Evolutionary conservation across 2,797 vertebrate species (phyloP), one percentile per base, ranked within the genome.

Genomic region (Apogon talboti): DNA sequence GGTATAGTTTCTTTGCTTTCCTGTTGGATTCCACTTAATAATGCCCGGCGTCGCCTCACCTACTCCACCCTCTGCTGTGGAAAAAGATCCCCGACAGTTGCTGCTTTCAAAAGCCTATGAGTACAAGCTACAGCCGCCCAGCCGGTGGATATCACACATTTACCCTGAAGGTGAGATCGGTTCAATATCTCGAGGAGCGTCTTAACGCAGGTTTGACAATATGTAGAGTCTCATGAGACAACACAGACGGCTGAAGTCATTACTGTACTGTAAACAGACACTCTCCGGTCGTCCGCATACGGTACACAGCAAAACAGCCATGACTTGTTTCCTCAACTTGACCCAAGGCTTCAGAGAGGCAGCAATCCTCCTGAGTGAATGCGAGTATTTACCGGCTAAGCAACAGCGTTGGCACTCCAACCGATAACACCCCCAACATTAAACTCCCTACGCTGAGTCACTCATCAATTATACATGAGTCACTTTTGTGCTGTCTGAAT

Each of bases 381-480:
- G 40, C 15, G 52, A 41, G 59, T 48, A 48, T 42, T 3, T 38
- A 21, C 52, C 63, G 62, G 43, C 62, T 67, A 52, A 1, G 3
- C 51, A 63, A 78, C 73, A 71, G 70, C 66, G 66, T 62, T 37
- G 64, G 64, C 44, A 28, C 64, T 67, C 55, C 63, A 65, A 47
- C 41, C 54, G 49, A 74, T 67, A 75, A 79, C 71, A 73, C 73
- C 62, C 64, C 59, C 56, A 30, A 72, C 69, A 75, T 78, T 46
- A 84, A 80, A 66, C 74, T 71, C 52, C 30, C 53, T 30, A 61
- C 68, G 59, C 66, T 59, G 71, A 89, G 60, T 80, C 73, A 68
- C 80, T 87, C 78, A 83, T 89, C 76, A 81, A 82, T 86, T 82
- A 91, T 81, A 81, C 82, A 90, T 84, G 79, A 87, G 67, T 66